phyloP scores from a whole-genome alignment of 1,140 invertebrate species.

The Neuroterus valhalla region DNA sequence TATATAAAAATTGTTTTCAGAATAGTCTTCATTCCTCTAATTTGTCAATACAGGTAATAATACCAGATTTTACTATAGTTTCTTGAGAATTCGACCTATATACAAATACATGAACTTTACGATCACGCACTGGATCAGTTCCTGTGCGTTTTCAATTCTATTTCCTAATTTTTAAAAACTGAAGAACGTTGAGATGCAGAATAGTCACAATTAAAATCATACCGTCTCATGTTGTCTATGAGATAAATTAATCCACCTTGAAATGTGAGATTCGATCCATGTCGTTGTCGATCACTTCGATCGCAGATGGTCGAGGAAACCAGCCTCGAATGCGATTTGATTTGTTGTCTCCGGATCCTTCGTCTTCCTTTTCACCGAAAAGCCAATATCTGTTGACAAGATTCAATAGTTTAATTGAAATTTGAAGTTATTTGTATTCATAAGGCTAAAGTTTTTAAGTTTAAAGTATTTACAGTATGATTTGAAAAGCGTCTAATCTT shows the following conservation, averaged over 20 bases:
- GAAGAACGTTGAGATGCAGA: background rate
- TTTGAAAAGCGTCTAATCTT: too few relatives aligned
- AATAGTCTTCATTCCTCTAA: background rate
- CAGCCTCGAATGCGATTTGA: conserved; percentile 81
- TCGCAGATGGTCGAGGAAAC: conserved; percentile 87
- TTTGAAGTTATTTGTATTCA: too few relatives aligned
- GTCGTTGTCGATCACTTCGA: conserved; percentile 76
- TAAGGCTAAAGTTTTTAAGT: too few relatives aligned
- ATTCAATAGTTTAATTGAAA: background rate
- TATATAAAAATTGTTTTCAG: background rate
- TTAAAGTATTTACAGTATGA: too few relatives aligned
- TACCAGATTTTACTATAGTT: background rate
- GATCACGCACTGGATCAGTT: background rate
- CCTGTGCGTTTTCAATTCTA: background rate
- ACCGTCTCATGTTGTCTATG: background rate
- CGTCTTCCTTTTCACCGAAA: conserved; percentile 84
- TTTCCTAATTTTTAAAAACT: background rate
- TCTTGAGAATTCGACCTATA: background rate
- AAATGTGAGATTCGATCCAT: conserved; percentile 26
- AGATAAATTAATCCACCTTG: background rate
- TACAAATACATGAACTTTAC: background rate
- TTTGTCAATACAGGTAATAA: background rate
- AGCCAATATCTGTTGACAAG: conserved; percentile 85
- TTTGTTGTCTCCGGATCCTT: conserved; percentile 50
- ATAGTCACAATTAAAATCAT: too few relatives aligned